phyloP scores from a whole-genome alignment of 2,797 vertebrate genomes.

The Mallotus villosus region DNA sequence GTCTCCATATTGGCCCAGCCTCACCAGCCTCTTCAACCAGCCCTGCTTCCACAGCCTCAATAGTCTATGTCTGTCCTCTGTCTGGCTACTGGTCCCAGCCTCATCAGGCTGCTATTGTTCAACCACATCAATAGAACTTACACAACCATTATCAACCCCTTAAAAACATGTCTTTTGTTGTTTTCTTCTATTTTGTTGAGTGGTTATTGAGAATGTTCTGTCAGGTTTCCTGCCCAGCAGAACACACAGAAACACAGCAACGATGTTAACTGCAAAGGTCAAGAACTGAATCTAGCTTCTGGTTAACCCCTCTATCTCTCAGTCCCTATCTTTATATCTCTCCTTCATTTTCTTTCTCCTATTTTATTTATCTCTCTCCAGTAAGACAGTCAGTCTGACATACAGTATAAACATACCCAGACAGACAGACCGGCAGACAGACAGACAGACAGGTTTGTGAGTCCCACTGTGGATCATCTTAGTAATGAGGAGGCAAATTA shows the following conservation, averaged over 20 bases:
- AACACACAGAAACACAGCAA: neutral
- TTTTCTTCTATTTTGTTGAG: neutral
- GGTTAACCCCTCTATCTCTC: conserved; percentile 26
- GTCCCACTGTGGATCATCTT: conserved; percentile 70
- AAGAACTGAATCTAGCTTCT: neutral
- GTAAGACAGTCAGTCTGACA: conserved; percentile 18
- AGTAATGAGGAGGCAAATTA: conserved; percentile 82
- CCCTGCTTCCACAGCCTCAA: neutral
- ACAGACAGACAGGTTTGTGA: conserved; percentile 39
- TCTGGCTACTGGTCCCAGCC: neutral
- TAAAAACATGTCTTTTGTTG: neutral
- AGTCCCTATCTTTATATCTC: conserved; percentile 33
- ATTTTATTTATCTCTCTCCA: conserved; percentile 31
- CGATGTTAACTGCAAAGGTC: neutral
- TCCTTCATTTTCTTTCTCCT: conserved; percentile 29
- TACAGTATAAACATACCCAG: conserved; percentile 15
- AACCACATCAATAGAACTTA: conserved; percentile 5
- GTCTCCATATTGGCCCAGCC: too few relatives aligned
- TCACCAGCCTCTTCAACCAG: too few relatives aligned
- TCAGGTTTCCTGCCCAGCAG: neutral
- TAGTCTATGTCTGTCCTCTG: neutral
- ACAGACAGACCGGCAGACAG: conserved; percentile 53
- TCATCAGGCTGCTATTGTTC: conserved; percentile 4
- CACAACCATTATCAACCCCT: neutral
- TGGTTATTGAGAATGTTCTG: neutral